Evolutionary conservation across 2,888 invertebrate species (phyloP).

Genomic region (Clostera curtula): DNA sequence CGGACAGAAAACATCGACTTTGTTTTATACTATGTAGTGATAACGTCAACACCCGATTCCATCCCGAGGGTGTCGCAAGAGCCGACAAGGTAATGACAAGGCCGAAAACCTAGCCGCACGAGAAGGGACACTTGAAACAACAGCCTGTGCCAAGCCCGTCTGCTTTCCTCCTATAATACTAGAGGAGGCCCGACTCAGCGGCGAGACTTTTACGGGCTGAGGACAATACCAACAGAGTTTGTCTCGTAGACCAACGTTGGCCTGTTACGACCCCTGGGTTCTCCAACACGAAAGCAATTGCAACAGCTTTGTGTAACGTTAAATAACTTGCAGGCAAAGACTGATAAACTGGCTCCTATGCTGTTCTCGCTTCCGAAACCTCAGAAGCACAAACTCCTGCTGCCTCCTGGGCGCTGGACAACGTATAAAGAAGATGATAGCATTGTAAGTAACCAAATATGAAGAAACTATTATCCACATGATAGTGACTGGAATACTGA

Average conservation of each 20-base stretch:
- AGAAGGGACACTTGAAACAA: too few relatives aligned
- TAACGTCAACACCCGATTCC: too few relatives aligned
- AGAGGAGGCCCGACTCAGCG: too few relatives aligned
- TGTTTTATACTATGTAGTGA: too few relatives aligned
- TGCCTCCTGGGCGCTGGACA: constrained; percentile 79
- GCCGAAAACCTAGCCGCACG: too few relatives aligned
- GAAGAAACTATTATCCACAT: too few relatives aligned
- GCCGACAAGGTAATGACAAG: too few relatives aligned
- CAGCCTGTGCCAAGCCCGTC: too few relatives aligned
- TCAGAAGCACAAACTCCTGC: constrained; percentile 56
- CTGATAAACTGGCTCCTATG: constrained; percentile 73
- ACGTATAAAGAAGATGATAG: constrained; percentile 77
- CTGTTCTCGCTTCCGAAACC: constrained; percentile 62
- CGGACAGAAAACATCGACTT: too few relatives aligned
- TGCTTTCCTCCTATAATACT: neutral
- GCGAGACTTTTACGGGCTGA: too few relatives aligned
- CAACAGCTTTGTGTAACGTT: neutral
- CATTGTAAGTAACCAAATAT: constrained; percentile 71
- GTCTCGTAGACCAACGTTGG: constrained; percentile 1
- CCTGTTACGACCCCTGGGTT: neutral
- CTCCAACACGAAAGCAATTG: neutral
- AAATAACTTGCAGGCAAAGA: constrained; percentile 58
- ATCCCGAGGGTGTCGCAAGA: too few relatives aligned
- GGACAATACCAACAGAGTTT: neutral
- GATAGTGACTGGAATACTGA: too few relatives aligned